Conservation (phyloP, 2,888 invertebrate genomes). For the Holacanthella duospinosa region DNA sequence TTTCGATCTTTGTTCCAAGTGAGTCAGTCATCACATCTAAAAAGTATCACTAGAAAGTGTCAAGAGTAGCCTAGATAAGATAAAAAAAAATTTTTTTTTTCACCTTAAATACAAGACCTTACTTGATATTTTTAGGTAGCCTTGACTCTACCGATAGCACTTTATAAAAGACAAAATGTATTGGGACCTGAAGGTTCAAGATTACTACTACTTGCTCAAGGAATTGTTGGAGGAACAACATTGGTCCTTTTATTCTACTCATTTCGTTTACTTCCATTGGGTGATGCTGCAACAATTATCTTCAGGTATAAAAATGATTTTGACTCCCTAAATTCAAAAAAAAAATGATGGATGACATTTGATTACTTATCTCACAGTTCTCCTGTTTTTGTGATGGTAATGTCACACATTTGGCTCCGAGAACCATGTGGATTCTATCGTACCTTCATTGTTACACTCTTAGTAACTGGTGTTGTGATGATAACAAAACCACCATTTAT, state of each 20-base stretch:
- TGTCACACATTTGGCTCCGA: conserved; percentile 44
- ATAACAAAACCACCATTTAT: conserved; percentile 45
- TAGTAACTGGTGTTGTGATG: conserved; percentile 44
- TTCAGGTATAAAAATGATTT: no score
- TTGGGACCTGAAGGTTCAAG: conserved; percentile 43
- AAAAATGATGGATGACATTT: not conserved
- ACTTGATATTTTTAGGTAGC: conserved; percentile 22
- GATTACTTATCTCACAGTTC: conserved; percentile 39
- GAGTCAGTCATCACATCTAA: conserved; percentile 6
- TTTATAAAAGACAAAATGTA: conserved; percentile 40
- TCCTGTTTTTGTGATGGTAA: conserved; percentile 45
- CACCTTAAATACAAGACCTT: not conserved
- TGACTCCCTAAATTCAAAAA: no score
- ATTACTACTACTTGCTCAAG: conserved; percentile 42
- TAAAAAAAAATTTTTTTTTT: not conserved
- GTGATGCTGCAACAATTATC: conserved; percentile 47
- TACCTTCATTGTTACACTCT: conserved; percentile 42
- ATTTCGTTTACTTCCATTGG: conserved; percentile 45
- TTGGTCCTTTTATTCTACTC: conserved; percentile 44
- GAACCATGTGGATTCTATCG: conserved; percentile 46
- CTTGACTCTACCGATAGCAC: conserved; percentile 41
- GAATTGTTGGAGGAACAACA: conserved; percentile 44
- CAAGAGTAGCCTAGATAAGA: no score
- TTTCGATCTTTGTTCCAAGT: conserved; percentile 44
- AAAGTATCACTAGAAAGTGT: not conserved